Conservation (phyloP, 2,797 vertebrate genomes). For the Ptychobarbus kaznakovi region DNA sequence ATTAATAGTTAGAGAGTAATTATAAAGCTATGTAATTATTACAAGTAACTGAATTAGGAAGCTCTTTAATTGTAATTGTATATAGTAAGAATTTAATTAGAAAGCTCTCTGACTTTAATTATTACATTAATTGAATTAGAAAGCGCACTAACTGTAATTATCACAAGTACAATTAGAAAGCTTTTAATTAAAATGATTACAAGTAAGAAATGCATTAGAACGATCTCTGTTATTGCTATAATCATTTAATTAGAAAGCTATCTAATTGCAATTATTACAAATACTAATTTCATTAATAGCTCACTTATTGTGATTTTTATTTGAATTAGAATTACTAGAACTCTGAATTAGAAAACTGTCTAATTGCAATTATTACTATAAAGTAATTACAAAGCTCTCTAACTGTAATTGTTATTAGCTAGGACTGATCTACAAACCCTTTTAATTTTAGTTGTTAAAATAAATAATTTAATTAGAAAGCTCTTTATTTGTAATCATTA, state of each 20-base stretch:
- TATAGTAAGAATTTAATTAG: background rate
- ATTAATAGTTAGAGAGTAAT: background rate
- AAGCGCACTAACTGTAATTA: background rate
- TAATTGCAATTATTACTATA: no score
- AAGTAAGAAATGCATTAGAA: background rate
- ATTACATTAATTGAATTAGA: background rate
- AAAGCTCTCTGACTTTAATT: background rate
- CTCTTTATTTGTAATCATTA: background rate
- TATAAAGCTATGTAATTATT: background rate
- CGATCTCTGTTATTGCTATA: no score
- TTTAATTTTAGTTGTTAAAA: no score
- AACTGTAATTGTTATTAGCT: background rate
- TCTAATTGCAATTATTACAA: background rate
- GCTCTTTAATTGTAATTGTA: background rate
- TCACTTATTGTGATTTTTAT: no score
- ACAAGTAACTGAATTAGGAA: background rate
- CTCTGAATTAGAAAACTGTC: background rate
- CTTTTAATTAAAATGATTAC: background rate
- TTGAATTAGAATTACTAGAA: no score
- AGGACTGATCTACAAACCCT: no score
- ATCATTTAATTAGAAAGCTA: background rate
- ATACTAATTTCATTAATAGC: background rate
- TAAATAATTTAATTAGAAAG: no score
- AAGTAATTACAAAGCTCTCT: background rate
- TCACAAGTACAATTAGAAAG: no score